Conservation (phyloP, 2,888 invertebrate genomes). For the Melanostoma mellinum region DNA sequence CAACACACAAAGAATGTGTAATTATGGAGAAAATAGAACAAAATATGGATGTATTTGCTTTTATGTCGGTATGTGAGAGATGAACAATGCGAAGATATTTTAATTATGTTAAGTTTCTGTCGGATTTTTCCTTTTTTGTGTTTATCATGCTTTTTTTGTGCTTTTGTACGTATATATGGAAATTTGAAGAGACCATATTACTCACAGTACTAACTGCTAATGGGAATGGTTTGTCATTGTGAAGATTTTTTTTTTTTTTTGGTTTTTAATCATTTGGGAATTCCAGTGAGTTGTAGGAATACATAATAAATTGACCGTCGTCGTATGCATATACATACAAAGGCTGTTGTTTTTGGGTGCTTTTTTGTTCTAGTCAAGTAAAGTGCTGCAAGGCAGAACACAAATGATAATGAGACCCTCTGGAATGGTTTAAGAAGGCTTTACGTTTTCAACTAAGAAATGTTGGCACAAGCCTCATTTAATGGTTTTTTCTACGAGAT, state of each 20-base stretch:
- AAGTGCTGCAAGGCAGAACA: conserved; percentile 3
- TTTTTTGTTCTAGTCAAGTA: conserved; percentile 21
- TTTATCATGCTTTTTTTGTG: neutral
- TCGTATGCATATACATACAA: neutral
- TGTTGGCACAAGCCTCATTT: neutral
- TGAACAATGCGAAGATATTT: conserved; percentile 70
- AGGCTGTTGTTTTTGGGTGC: neutral
- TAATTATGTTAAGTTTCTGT: conserved; percentile 71
- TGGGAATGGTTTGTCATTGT: conserved; percentile 58
- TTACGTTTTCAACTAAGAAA: neutral
- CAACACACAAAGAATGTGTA: conserved; percentile 71
- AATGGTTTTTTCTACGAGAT: neutral
- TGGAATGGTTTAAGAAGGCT: conserved; percentile 3
- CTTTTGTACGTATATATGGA: conserved; percentile 17
- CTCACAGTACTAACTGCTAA: conserved; percentile 56
- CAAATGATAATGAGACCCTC: conserved; percentile 6
- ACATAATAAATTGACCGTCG: conserved; percentile 46
- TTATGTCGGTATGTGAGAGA: conserved; percentile 37
- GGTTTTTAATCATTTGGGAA: conserved; percentile 3
- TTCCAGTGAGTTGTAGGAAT: conserved; percentile 36
- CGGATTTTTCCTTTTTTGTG: conserved; percentile 19
- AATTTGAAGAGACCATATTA: conserved; percentile 40
- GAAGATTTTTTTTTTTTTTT: conserved; percentile 3
- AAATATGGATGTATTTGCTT: conserved; percentile 40
- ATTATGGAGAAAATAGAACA: conserved; percentile 72